A percentile compares a stretch with the other conserved stretches of the same genome.
These are phyloP conservation scores for Siniperca scherzeri DNA, from an alignment of 2,797 vertebrate genomes.

Conservation along the genomic window DNA sequence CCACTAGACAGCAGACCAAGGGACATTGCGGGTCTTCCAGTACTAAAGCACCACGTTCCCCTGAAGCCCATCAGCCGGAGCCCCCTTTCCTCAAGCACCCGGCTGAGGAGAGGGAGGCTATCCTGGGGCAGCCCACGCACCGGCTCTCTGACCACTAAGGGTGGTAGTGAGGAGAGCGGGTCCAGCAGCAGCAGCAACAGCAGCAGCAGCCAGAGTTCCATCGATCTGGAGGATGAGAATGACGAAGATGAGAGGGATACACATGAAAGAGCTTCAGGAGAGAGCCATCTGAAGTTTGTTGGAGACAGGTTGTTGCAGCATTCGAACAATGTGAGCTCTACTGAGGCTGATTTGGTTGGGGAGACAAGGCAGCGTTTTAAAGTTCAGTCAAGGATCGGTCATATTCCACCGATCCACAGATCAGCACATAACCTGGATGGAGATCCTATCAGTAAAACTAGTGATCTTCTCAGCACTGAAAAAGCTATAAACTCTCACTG, in stretches of 20 bases:
- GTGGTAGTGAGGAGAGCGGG: slow-evolving; percentile 78
- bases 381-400: slow-evolving; percentile 21
- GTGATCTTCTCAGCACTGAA: slow-evolving; percentile 10
- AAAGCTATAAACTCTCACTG: slow-evolving; percentile 1
- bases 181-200: slow-evolving; percentile 64
- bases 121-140: slow-evolving; percentile 45
- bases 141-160: slow-evolving; percentile 42
- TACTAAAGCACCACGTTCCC: slow-evolving; percentile 57
- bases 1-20: slow-evolving; percentile 70
- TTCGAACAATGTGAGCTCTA: slow-evolving; percentile 16
- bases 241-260: slow-evolving; percentile 36
- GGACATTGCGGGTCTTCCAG: slow-evolving; percentile 41
- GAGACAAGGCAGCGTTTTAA: slow-evolving; percentile 30
- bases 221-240: slow-evolving; percentile 72
- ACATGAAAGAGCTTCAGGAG: background rate
- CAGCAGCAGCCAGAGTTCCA: slow-evolving; percentile 80
- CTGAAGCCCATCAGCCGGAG: slow-evolving; percentile 74
- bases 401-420: slow-evolving; percentile 32
- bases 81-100: slow-evolving; percentile 58
- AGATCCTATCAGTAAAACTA: slow-evolving; percentile 12
- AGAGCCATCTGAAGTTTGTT: slow-evolving; percentile 20
- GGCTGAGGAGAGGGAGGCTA: slow-evolving; percentile 54
- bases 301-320: slow-evolving; percentile 7
- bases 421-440: slow-evolving; percentile 1
- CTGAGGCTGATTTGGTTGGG: slow-evolving; percentile 15